Percentiles rank a stretch among this genome's conserved stretches.
Conservation (phyloP, 2,113 vertebrate species). For the Illadopsis cleaveri region DNA sequence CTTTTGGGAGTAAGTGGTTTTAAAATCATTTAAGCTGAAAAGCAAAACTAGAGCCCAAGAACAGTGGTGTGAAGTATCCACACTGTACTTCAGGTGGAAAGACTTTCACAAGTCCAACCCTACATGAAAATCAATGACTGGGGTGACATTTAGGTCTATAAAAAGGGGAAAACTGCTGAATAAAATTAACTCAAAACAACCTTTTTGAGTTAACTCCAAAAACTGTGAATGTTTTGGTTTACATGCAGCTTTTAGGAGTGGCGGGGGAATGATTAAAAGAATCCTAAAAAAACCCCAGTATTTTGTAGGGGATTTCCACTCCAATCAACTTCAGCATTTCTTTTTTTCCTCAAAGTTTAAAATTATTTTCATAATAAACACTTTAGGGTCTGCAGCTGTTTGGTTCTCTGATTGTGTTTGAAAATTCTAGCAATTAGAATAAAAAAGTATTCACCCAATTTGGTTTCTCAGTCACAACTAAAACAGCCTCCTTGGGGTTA, state of each 20-base stretch:
- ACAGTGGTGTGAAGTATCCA: background rate
- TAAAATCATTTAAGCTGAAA: background rate
- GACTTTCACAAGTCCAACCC: background rate
- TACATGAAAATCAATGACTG: background rate
- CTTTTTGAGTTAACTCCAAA: background rate
- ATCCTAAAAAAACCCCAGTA: background rate
- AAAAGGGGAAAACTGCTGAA: background rate
- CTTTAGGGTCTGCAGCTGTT: background rate
- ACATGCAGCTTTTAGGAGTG: background rate
- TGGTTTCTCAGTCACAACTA: conserved; percentile 2
- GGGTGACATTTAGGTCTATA: background rate
- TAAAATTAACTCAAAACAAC: background rate
- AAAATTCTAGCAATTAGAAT: background rate
- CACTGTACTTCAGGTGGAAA: background rate
- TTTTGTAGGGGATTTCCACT: background rate
- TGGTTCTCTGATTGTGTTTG: background rate
- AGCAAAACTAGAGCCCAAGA: background rate
- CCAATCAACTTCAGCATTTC: background rate
- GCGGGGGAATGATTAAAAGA: rapidly evolving
- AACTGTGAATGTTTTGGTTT: background rate
- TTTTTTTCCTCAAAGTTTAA: background rate
- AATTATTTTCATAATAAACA: background rate
- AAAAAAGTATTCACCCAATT: background rate
- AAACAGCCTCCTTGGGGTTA: conserved; percentile 7
- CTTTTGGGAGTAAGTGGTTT: background rate